Conservation (phyloP, 2,888 invertebrate genomes). For the Malthinus seriepunctatus region DNA sequence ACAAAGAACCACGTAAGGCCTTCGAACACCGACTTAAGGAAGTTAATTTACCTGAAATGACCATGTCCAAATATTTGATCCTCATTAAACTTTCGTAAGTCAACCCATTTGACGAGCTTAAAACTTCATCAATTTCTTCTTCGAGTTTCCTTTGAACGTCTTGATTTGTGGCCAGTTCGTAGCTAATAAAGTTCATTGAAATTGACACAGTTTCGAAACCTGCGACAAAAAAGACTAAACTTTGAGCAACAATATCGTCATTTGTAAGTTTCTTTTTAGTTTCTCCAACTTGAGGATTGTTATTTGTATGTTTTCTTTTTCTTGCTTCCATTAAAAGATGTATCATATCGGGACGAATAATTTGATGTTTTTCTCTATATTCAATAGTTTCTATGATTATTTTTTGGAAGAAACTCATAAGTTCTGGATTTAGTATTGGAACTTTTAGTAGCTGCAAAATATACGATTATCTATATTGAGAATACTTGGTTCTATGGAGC, state of each 20-base stretch:
- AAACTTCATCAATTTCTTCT: slow-evolving; percentile 50
- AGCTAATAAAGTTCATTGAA: slow-evolving; percentile 35
- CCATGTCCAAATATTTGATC: slow-evolving; percentile 65
- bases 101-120: slow-evolving; percentile 45
- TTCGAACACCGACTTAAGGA: neutral
- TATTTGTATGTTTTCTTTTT: slow-evolving; percentile 42
- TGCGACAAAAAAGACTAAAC: slow-evolving; percentile 56
- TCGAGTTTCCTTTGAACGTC: slow-evolving; percentile 60
- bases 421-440: slow-evolving; percentile 16
- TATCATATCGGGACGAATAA: slow-evolving; percentile 53
- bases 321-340: slow-evolving; percentile 60
- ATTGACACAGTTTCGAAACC: slow-evolving; percentile 56
- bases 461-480: neutral
- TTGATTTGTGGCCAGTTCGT: slow-evolving; percentile 62
- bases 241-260: slow-evolving; percentile 61
- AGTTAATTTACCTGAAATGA: slow-evolving; percentile 57
- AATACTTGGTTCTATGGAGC: too few species aligned
- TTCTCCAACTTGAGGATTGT: neutral
- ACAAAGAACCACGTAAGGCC: neutral
- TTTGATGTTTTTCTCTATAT: slow-evolving; percentile 32
- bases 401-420: slow-evolving; percentile 33
- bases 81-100: slow-evolving; percentile 58
- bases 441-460: slow-evolving; percentile 17
- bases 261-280: slow-evolving; percentile 39
- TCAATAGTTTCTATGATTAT: slow-evolving; percentile 34